Conservation (phyloP, 1,140 invertebrate genomes). For the Dendroctonus valens region DNA sequence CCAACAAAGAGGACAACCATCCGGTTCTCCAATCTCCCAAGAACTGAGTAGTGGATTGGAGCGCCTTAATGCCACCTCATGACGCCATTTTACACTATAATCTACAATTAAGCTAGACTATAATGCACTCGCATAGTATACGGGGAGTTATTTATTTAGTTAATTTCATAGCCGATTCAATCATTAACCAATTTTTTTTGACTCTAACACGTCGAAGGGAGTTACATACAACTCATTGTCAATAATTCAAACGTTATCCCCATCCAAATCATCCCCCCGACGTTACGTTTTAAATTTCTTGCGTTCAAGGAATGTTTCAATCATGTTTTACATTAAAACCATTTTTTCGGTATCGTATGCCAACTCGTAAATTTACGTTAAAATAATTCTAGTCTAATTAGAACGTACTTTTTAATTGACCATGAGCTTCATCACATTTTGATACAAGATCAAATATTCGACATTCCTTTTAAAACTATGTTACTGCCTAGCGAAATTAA, state of each 20-base stretch:
- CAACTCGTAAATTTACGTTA: neutral
- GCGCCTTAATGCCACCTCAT: conserved; percentile 53
- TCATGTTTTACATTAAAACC: conserved; percentile 36
- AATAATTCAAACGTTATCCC: neutral
- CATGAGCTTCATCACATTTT: neutral
- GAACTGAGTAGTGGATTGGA: conserved; percentile 55
- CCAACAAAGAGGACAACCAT: conserved; percentile 23
- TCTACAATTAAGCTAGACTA: conserved; percentile 9
- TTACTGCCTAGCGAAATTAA: neutral
- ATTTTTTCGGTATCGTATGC: conserved; percentile 21
- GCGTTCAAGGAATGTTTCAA: conserved; percentile 17
- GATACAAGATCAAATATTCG: neutral
- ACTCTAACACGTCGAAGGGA: neutral
- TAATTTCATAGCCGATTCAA: conserved; percentile 8
- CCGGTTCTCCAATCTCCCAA: conserved; percentile 42
- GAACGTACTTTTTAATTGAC: conserved; percentile 16
- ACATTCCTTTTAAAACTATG: neutral
- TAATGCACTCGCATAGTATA: conserved; percentile 13
- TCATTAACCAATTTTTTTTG: conserved; percentile 3
- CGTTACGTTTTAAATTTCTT: conserved; percentile 12
- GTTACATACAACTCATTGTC: neutral
- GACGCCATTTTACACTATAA: conserved; percentile 49
- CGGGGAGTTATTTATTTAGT: conserved; percentile 32
- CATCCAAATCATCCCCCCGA: neutral
- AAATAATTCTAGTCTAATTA: neutral